Evolutionary conservation across 1,140 invertebrate genomes (phyloP).

Genomic region (Polypedilum pembai): DNA sequence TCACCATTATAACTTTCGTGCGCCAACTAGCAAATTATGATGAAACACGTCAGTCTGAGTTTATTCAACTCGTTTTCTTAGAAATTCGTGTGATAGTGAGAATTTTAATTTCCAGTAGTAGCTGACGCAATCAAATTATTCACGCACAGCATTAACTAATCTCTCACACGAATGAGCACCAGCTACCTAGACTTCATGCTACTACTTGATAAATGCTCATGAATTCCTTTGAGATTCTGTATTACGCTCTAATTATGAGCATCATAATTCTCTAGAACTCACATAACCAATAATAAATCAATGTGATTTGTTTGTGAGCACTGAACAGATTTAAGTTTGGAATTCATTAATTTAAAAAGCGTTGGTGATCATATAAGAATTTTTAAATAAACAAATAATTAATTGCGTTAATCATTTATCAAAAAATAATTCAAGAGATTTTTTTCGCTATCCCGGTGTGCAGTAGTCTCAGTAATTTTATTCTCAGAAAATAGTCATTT

Average conservation of each 20-base stretch:
- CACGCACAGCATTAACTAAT: neutral
- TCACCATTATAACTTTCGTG: no score
- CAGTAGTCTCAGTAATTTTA: no score
- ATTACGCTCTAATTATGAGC: constrained; percentile 22
- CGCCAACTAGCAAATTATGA: no score
- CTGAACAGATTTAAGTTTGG: neutral
- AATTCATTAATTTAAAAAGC: constrained; percentile 7
- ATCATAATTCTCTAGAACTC: neutral
- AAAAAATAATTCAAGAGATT: neutral
- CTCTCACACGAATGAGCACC: neutral
- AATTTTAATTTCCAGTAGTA: neutral
- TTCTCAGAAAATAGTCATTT: neutral
- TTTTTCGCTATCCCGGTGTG: neutral
- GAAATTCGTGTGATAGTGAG: no score
- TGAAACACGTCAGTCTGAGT: no score
- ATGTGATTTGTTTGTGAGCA: neutral
- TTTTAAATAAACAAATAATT: neutral
- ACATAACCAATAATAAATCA: neutral
- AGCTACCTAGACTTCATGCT: neutral
- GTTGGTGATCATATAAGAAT: neutral
- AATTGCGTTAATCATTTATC: constrained; percentile 8
- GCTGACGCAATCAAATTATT: neutral
- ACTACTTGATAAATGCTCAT: constrained; percentile 22
- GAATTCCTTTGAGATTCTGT: neutral
- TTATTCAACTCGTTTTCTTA: no score